A percentile compares a stretch with the other conserved stretches of the same genome.
Evolutionary conservation across 23 tunicate genomes (phyloP).

Genomic region (Ascidia mentula): DNA sequence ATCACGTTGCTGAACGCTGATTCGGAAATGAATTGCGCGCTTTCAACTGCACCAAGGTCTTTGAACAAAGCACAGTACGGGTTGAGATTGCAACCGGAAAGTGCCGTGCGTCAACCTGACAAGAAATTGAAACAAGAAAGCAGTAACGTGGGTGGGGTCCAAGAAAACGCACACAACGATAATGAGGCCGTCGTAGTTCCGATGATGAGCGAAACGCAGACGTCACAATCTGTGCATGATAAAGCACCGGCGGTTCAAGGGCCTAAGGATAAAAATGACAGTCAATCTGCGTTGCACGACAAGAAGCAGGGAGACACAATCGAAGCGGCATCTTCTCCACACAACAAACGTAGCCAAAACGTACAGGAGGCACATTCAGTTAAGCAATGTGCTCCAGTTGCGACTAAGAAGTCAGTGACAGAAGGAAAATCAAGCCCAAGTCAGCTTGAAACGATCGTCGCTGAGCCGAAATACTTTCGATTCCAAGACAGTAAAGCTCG

Average conservation of each 20-base stretch:
- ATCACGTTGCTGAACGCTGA: not conserved
- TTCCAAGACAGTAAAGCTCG: not conserved
- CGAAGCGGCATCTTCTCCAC: not conserved
- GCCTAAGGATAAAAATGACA: not conserved
- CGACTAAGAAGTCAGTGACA: not conserved
- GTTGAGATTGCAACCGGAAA: not conserved
- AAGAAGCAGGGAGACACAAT: not conserved
- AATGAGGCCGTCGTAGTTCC: not conserved
- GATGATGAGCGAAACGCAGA: not conserved
- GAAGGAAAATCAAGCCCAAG: not conserved
- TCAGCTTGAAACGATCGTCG: conserved; percentile 9
- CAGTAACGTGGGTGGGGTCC: not conserved
- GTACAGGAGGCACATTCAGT: not conserved
- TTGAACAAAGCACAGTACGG: not conserved
- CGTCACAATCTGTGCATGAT: not conserved
- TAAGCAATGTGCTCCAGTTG: not conserved
- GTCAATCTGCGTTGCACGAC: not conserved
- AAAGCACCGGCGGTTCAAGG: not conserved
- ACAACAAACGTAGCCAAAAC: no score
- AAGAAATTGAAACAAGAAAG: not conserved
- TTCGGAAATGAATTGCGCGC: not conserved
- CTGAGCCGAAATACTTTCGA: not conserved
- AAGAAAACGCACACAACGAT: not conserved
- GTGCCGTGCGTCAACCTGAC: not conserved
- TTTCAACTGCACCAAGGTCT: not conserved